Evolutionary conservation across 2,888 invertebrate genomes (phyloP).

Genomic region (Pristionchus mayeri): DNA sequence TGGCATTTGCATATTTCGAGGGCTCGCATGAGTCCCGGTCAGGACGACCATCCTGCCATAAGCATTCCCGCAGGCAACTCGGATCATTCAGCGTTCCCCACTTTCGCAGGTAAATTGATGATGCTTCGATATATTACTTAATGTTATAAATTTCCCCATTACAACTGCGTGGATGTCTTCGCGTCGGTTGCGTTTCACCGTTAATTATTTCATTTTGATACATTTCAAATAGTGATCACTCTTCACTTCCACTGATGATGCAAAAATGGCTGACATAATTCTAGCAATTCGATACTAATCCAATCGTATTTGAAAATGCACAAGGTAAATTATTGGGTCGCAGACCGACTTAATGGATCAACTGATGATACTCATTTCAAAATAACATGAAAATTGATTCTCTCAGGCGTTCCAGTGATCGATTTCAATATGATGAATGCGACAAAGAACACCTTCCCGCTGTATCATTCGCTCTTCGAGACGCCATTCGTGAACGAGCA

Average conservation of each 20-base stretch:
- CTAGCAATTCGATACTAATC: no score
- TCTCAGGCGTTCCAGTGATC: conserved; percentile 77
- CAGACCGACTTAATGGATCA: no score
- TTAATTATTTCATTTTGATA: no score
- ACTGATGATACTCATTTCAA: no score
- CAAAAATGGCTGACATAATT: no score
- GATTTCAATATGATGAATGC: conserved; percentile 76
- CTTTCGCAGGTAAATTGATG: conserved; percentile 62
- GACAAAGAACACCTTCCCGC: conserved; percentile 61
- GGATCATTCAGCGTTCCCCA: conserved; percentile 78
- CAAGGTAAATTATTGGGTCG: no score
- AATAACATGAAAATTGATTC: not conserved
- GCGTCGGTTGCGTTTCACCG: no score
- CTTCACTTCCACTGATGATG: no score
- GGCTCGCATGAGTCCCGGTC: conserved; percentile 43
- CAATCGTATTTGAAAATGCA: no score
- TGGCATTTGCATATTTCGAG: no score
- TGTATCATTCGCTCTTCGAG: conserved; percentile 76
- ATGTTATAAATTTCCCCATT: not conserved
- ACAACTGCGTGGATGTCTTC: no score
- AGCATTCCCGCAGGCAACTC: conserved; percentile 77
- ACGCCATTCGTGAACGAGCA: conserved; percentile 73
- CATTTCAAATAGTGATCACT: no score
- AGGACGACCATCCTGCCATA: conserved; percentile 55
- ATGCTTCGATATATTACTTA: not conserved